These are phyloP conservation scores for Dolichallabes microphthalmus DNA, from an alignment of 2,113 vertebrate species.

Conservation along the genomic window DNA sequence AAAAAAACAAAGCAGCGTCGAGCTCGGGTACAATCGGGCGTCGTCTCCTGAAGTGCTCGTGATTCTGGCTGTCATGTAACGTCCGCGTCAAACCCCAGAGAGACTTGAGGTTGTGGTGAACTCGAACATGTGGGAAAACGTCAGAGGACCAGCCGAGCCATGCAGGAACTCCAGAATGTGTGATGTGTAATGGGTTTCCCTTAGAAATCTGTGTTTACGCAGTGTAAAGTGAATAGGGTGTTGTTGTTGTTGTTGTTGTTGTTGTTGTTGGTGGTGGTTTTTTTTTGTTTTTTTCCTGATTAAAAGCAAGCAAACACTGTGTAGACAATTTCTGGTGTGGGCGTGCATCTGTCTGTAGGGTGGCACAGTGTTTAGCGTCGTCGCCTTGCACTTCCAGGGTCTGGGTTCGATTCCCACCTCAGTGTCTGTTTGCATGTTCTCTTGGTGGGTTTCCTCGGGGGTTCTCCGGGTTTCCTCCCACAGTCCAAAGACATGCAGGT, in stretches of 20 bases:
- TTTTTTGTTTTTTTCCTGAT: constrained; percentile 2
- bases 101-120: background rate
- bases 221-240: background rate
- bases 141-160: background rate
- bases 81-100: background rate
- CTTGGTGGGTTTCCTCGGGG: no score
- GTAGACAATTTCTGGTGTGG: background rate
- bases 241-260: no score
- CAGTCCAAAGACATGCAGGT: no score
- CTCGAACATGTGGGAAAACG: constrained; percentile 10
- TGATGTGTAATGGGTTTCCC: background rate
- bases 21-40: background rate
- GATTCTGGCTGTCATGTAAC: constrained; percentile 7
- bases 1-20: background rate
- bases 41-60: background rate
- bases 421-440: no score
- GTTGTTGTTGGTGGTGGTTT: background rate
- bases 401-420: no score
- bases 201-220: background rate
- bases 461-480: no score
- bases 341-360: background rate
- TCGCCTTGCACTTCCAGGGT: no score
- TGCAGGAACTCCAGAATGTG: background rate
- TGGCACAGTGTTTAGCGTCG: no score
- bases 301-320: background rate